Base-by-base conservation (phyloP, 1,140 invertebrate genomes). In the Elymnias hypermnestra region DNA sequence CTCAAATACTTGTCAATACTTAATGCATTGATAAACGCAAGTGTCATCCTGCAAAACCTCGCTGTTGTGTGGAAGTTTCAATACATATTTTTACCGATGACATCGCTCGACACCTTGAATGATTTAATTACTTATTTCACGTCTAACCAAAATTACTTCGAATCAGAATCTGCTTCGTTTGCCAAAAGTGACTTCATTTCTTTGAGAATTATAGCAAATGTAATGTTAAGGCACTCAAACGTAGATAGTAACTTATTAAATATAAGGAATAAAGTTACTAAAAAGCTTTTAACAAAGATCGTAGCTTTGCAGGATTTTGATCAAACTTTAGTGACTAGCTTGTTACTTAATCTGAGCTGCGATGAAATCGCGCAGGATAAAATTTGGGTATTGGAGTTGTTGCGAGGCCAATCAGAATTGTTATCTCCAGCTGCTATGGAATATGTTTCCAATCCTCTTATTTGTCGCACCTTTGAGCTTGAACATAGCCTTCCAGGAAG, bases 11-110 rank as follows among this genome's bases (percentile, higher is more conserved):
- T 83, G 41, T 63, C 61, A 13, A 65, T 72, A 10, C 52, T 85
- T 22, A 82, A 77, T 47, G 53, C 67, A 9, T 53, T 84, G 22
- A 55, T 77, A 28, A 70, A 81, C 54, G 56, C 62, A 7, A 69
- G 64, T 47, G 58, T 67, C 21, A 59, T 74, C 36, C 50, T 79
- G n/a, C 79, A 73, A 46, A 79, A 82, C 52, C 50, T 83, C 17
- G 65, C 78, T 6, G 53, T 75, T 2, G 69, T 60, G 29, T 85
- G 78, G 78, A 85, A 83, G 45, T 85, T 79, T 43, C 68, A 83
- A 28, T 85, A 85, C 19, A 66, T 85, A 58, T 83, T 70, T 63
- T 57, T 85, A 45, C 75, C 78, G n/a, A 79, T 85, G 59, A 70
- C 72, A 9, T 72, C 76, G 23, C 52, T 62, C n/a, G 63, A 53